Conservation (phyloP, 2,113 vertebrate genomes). For the Epinephelus fuscoguttatus region DNA sequence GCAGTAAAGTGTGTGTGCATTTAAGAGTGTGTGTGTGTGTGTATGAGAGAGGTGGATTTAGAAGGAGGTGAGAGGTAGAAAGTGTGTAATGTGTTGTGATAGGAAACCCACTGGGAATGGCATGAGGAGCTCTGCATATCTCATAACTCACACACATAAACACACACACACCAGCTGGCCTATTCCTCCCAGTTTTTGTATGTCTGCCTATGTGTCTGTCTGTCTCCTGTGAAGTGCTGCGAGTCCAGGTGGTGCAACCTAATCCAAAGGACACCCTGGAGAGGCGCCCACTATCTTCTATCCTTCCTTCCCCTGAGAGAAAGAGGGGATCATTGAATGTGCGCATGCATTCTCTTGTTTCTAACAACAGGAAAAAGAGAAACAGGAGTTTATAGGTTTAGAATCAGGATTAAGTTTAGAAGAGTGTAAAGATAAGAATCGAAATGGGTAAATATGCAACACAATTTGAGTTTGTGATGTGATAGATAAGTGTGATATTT, state of each 20-base stretch:
- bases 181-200: constrained; percentile 49
- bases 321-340: not conserved
- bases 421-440: not conserved
- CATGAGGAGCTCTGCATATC: constrained; percentile 65
- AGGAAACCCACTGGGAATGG: constrained; percentile 58
- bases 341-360: not conserved
- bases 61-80: constrained; percentile 46
- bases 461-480: not conserved
- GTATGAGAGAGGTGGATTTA: constrained; percentile 39
- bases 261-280: constrained; percentile 59
- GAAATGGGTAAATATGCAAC: not conserved
- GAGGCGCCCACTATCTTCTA: constrained; percentile 30
- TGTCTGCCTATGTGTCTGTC: constrained; percentile 32
- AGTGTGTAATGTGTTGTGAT: constrained; percentile 70
- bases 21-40: not conserved
- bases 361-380: not conserved
- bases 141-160: constrained; percentile 38
- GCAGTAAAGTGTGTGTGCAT: constrained; percentile 16
- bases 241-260: constrained; percentile 64
- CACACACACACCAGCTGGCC: constrained; percentile 58
- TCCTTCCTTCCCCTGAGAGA: constrained; percentile 20
- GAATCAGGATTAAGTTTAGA: not conserved
- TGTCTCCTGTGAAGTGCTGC: constrained; percentile 55
- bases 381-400: not conserved
- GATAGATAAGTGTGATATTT: not conserved